Evolutionary conservation across 2,797 vertebrate genomes (phyloP), one percentile per base, ranked within the genome.

Genomic region (Sylvilagus floridanus): DNA sequence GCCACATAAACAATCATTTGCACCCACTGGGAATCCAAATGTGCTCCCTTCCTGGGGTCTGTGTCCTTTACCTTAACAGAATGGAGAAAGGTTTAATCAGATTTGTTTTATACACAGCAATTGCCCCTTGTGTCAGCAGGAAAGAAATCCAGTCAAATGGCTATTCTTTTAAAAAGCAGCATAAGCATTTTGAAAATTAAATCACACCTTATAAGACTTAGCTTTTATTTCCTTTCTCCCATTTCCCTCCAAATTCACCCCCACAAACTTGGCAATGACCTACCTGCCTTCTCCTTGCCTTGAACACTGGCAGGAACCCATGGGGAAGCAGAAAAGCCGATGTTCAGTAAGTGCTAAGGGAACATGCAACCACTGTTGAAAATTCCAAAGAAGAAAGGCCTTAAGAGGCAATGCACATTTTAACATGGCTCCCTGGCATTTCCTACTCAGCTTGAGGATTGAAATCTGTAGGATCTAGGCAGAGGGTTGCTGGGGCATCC

Each of bases 151-250:
- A 84, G 88, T 92, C 88, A 95, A 94, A 87, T 73, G 76, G 79
- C 81, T 95, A 81, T 68, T 93, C 75, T 68, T 88, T 63, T 65
- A 91, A 91, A 96, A 65, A 84, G 79, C 73, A 86, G 73, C 30
- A 72, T 91, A 95, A 94, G 91, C 91, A 82, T 85, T 93, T 95
- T 91, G 16, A 21, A 95, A 96, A 97, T 91, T 69, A 92, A 92
- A 94, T 93, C 83, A n/a, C 68, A 94, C 92, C 88, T 94, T 93
- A 30, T 78, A 86, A 92, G 85, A 84, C 71, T 94, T 21, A 24
- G 26, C 1, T 62, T 96, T 92, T 88, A 90, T 86, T 86, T 57
- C 57, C 52, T 75, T 92, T 88, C n/a, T 94, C 37, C 57, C 63
- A 90, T 14, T 79, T 71, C 5, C 57, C 77, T 47, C 78, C 8